A percentile compares a stretch with the other conserved stretches of the same genome.
phyloP scores from a whole-genome alignment of 2,888 invertebrate species.

The Acheta domesticus region DNA sequence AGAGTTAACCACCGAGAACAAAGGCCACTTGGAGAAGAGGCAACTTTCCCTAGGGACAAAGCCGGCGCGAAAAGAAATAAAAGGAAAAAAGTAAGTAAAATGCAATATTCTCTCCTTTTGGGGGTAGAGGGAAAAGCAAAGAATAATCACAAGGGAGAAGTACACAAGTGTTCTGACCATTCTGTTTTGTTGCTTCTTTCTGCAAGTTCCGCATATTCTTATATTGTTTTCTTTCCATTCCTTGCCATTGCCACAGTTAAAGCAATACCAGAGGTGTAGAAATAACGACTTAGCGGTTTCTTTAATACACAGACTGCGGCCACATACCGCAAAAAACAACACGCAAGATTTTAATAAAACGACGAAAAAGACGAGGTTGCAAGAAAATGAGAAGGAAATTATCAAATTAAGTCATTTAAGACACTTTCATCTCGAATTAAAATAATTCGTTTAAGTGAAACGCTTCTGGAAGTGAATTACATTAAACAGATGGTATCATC shows the following conservation, averaged over 20 bases:
- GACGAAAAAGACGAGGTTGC: not conserved
- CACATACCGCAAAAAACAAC: not conserved
- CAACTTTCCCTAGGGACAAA: not conserved
- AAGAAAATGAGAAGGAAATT: not conserved
- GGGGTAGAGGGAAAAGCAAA: not conserved
- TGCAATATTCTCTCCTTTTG: not conserved
- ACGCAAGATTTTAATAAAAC: not conserved
- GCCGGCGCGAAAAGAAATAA: not conserved
- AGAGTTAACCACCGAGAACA: slow-evolving; percentile 5
- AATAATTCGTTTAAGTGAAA: not conserved
- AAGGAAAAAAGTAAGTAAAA: slow-evolving; percentile 11
- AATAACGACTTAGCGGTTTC: not conserved
- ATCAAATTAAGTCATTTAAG: not conserved
- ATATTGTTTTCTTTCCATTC: not conserved
- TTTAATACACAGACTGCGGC: not conserved
- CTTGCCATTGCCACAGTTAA: not conserved
- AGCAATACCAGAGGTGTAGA: not conserved
- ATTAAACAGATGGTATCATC: not conserved
- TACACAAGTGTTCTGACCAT: not conserved
- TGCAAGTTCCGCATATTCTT: not conserved
- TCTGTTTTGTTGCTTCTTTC: not conserved
- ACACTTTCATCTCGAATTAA: not conserved
- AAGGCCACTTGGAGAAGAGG: slow-evolving; percentile 8
- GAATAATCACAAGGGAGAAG: not conserved
- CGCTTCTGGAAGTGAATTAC: not conserved